Evolutionary conservation across 2,888 invertebrate species (phyloP).

Genomic region (Lagria hirta): DNA sequence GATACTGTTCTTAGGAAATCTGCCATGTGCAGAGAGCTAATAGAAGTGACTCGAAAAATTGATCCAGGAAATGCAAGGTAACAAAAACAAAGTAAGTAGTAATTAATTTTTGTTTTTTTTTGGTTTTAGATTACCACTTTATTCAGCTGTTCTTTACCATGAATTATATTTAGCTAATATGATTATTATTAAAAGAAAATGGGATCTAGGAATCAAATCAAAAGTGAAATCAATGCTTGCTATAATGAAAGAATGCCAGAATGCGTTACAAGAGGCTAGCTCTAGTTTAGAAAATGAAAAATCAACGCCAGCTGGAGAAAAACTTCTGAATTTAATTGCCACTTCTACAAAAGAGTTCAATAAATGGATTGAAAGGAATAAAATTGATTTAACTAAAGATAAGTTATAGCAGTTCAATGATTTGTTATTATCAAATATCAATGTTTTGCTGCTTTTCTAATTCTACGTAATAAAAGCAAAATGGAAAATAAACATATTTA

Average conservation of each 20-base stretch:
- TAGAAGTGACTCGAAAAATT: conserved; percentile 63
- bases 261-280: conserved; percentile 54
- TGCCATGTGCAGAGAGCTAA: conserved; percentile 66
- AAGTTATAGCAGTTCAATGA: too few species aligned
- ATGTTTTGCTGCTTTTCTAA: too few species aligned
- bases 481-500: too few species aligned
- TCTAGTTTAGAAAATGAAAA: conserved; percentile 57
- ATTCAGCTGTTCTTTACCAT: conserved; percentile 74
- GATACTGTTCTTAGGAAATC: conserved; percentile 66
- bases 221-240: conserved; percentile 51
- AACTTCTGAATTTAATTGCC: conserved; percentile 56
- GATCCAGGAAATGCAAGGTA: conserved; percentile 73
- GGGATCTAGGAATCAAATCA: conserved; percentile 50
- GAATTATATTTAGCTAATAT: conserved; percentile 56
- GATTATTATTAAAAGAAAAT: conserved; percentile 43
- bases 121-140: conserved; percentile 62
- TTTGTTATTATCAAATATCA: too few species aligned
- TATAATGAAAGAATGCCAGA: conserved; percentile 55
- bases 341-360: conserved; percentile 57
- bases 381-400: conserved; percentile 22
- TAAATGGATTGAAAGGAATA: conserved; percentile 56
- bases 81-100: too few species aligned
- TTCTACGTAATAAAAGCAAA: too few species aligned
- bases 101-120: too few species aligned
- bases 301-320: conserved; percentile 60